phyloP scores from a whole-genome alignment of 2,113 vertebrate genomes.

The Acanthisitta chloris region DNA sequence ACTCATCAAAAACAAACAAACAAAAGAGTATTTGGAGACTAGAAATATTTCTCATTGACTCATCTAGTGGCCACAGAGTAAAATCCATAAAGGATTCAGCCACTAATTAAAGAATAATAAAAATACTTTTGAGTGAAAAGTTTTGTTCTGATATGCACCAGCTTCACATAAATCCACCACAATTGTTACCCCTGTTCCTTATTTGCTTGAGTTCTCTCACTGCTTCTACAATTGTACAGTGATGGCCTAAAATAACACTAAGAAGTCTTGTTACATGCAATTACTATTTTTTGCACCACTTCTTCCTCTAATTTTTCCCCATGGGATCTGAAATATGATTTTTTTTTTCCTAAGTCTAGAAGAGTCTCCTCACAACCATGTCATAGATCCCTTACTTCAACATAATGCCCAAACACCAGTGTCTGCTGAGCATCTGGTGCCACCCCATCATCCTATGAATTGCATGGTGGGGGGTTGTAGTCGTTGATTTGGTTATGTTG shows the following conservation, averaged over 20 bases:
- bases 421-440: neutral
- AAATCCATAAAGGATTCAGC: neutral
- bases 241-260: neutral
- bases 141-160: neutral
- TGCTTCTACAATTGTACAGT: neutral
- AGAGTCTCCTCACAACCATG: neutral
- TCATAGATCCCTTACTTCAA: neutral
- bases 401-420: neutral
- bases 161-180: neutral
- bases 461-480: neutral
- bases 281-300: neutral
- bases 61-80: neutral
- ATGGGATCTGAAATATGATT: neutral
- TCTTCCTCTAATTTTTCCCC: neutral
- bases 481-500: neutral
- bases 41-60: neutral
- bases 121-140: neutral
- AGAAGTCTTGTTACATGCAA: neutral
- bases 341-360: neutral
- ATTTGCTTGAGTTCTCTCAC: neutral
- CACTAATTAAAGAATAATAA: neutral
- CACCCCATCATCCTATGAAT: neutral
- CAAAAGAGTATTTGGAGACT: neutral
- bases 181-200: neutral
- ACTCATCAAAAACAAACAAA: neutral